Base-by-base conservation (phyloP, 2,797 vertebrate genomes). In the Peromyscus melanophrys region DNA sequence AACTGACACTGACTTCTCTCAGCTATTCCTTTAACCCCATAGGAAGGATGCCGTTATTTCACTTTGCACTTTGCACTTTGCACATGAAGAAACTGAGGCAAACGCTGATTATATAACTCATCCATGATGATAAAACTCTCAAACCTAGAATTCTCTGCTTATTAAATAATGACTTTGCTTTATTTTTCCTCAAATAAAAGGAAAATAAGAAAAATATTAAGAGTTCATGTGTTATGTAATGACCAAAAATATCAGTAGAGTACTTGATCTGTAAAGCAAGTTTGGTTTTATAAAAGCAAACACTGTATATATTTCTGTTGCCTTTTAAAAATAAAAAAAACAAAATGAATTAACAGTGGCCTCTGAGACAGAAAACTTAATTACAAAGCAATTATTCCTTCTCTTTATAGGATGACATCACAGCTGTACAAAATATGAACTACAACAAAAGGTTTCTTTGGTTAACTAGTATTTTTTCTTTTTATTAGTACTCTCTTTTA, bases 211-310 rank as follows among this genome's bases (percentile, higher is more conserved):
- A 90, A 43, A 81, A 49, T 9, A n/a, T 29, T 31, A 19, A 61
- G 25, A 43, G 13, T 61, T 29, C 13, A 12, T 71, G 77, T 94
- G 40, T 84, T 57, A 40, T 81, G 4, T 11, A 91, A 21, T 69
- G 29, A 81, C 94, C 78, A 55, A 59, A 59, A 95, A 92, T 25
- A 88, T 43, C 90, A 69, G 1, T 1, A 37, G 19, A 91, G 21
- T 31, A 55, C 46, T 83, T 69, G 82, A 89, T 61, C 91, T 91
- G 40, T 76, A 55, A 23, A 23, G 49, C 34, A 94, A 9, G 23
- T 14, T 86, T 29, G 1, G 6, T 88, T 82, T 98, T 96, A 75
- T 86, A 92, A 97, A 96, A 92, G 12, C 14, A 95, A 95, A 46
- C 27, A 46, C 19, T 61, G 11, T 34, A 63, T 80, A 77, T 75